These are phyloP conservation scores for Heliothis subflexa DNA, from an alignment of 1,140 invertebrate genomes.

Conservation along the genomic window DNA sequence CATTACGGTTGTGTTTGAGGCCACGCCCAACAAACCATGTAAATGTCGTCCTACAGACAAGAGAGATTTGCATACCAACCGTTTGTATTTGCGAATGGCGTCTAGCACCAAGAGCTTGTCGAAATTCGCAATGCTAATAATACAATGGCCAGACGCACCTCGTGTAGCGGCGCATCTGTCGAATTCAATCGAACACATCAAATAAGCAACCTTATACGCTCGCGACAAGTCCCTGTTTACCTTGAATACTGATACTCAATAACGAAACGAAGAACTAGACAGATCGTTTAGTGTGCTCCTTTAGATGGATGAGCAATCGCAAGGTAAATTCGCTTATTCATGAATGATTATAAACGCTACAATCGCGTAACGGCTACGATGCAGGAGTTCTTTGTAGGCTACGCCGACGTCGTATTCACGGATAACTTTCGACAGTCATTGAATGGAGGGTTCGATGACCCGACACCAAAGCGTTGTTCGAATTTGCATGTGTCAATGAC, in stretches of 20 bases:
- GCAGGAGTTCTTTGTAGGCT: constrained; percentile 61
- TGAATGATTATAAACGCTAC: constrained; percentile 60
- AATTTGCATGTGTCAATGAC: constrained; percentile 83
- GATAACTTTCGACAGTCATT: constrained; percentile 81
- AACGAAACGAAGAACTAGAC: constrained; percentile 64
- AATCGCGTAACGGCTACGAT: constrained; percentile 57
- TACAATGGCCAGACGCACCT: constrained; percentile 78
- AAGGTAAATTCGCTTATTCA: constrained; percentile 64
- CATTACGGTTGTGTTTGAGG: constrained; percentile 47
- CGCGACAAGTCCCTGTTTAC: constrained; percentile 54
- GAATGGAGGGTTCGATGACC: constrained; percentile 76
- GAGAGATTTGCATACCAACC: constrained; percentile 74
- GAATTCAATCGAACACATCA: constrained; percentile 49
- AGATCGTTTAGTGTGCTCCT: constrained; percentile 63
- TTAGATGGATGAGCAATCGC: constrained; percentile 51
- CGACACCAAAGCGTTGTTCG: constrained; percentile 69
- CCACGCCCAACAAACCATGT: constrained; percentile 54
- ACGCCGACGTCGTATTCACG: constrained; percentile 58
- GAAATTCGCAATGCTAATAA: constrained; percentile 81
- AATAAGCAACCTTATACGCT: constrained; percentile 57
- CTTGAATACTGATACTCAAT: constrained; percentile 49
- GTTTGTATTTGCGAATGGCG: constrained; percentile 73
- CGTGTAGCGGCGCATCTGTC: constrained; percentile 61
- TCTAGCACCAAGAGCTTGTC: constrained; percentile 71
- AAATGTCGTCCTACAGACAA: constrained; percentile 59